Evolutionary conservation across 37 sponge, comb jelly and placozoan species (phyloP), one percentile per base, ranked within the genome.

Genomic region (Aphrocallistes beatrix): DNA sequence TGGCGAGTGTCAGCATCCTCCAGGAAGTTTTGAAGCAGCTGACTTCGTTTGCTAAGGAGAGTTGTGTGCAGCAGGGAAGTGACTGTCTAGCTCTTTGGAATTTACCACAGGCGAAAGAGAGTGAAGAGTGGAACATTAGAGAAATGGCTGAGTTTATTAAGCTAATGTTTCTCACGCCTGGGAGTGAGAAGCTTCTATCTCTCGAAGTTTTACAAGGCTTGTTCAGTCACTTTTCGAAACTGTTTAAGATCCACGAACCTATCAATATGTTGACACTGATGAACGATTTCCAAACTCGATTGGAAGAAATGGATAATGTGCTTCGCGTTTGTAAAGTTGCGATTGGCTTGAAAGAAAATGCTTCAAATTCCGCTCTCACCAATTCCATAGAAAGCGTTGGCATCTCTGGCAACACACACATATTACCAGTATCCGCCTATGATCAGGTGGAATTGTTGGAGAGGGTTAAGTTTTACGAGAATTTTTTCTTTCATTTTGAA

Each of bases 331-430:
- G 75, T 13, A 60, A 60, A 60, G n/a, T 13, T 30, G 75, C 75
- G 75, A 60, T 60, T 60, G 75, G 75, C 3, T 60, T 60, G 75
- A 60, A 60, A 60, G 75, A 60, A 60, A 60, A 60, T 13, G 10
- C 75, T 19, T 60, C 75, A 28, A 60, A 60, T 60, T 60, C 17
- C n/a, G 10, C 75, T 1, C 75, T 60, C 25, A 13, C 21, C 1
- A 60, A 60, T 6, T 60, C 75, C 3, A 3, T 60, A 21, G 28
- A 60, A 60, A 60, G n/a, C n/a, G 3, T 60, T 8, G 10, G 28
- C 21, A 19, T 60, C 1, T 3, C 25, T 25, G 21, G n/a, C n/a
- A 60, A 3, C 3, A 13, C 10, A 3, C 28, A 3, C 21, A 60
- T 32, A 32, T 6, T 60, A 60, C 75, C 75, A 25, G n/a, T 60